Evolutionary conservation across 2,113 vertebrate genomes (phyloP), one percentile per base, ranked within the genome.

Genomic region (Podarcis raffonei): DNA sequence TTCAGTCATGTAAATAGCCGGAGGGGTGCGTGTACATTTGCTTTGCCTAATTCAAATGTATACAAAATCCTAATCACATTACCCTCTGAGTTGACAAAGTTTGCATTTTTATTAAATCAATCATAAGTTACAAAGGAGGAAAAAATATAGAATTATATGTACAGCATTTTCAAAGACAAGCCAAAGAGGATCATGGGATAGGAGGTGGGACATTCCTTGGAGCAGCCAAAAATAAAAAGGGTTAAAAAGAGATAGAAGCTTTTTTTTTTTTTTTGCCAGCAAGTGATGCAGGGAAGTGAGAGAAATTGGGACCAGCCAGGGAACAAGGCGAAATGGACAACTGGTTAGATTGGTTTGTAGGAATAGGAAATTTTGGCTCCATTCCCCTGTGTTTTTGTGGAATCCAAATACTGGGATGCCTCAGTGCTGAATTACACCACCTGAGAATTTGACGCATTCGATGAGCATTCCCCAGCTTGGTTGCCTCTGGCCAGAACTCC

Each of bases 111-210:
- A 96, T 96, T 96, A 95, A 96, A 95, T 89, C 91, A 90, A 90
- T 90, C 92, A 96, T 95, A 96, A 95, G 95, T 96, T 96, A 96
- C 93, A 96, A 96, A 96, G 94, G 89, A 95, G 95, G 91, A 95
- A 96, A 53, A 96, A 95, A 95, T 95, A 96, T 87, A 95, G 94
- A 96, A 93, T 94, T 90, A 93, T 95, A 95, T 95, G 75, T 94
- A 96, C 95, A 96, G 94, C 93, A 90, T 94, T 93, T 91, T 94
- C 87, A 90, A 95, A 92, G 90, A 86, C 94, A 92, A 93, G 84
- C 87, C 90, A 91, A 89, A 89, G 88, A 18, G 78, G 90, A 83
- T 91, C 39, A 65, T 81, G 27, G 48, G 77, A 16, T 57, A 32
- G 13, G 22, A 53, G 62, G 13, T 37, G 42, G 72, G 42, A 62